Percentiles rank a stretch among this genome's conserved stretches.
Conservation (phyloP, 2,888 invertebrate genomes). For the Patella caerulea region DNA sequence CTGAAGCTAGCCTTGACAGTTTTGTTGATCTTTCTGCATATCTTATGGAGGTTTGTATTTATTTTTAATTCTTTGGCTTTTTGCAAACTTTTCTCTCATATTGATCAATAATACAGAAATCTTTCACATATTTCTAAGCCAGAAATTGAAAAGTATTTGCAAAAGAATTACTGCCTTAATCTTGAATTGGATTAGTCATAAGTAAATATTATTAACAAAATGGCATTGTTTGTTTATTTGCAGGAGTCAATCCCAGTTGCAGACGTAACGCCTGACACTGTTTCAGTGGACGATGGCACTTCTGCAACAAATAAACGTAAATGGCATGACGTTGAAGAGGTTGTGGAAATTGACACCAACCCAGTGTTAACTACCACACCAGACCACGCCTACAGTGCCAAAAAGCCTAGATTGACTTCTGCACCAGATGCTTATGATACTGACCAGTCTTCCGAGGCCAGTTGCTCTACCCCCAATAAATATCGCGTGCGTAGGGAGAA, state of each 20-base stretch:
- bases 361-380: slow-evolving; percentile 23
- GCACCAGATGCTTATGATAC: slow-evolving; percentile 8
- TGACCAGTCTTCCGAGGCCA: slow-evolving; percentile 21
- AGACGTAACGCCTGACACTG: slow-evolving; percentile 10
- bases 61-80: background rate
- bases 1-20: slow-evolving; percentile 50
- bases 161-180: too few species aligned
- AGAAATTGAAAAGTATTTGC: too few species aligned
- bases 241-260: background rate
- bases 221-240: too few species aligned
- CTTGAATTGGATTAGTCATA: too few species aligned
- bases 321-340: slow-evolving; percentile 25
- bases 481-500: slow-evolving; percentile 57
- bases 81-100: background rate
- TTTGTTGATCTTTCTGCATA: slow-evolving; percentile 58
- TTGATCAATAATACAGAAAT: too few species aligned
- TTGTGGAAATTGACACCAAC: slow-evolving; percentile 26
- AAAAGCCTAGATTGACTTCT: slow-evolving; percentile 33
- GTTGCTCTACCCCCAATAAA: slow-evolving; percentile 29
- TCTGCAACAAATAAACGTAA: slow-evolving; percentile 13
- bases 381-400: slow-evolving; percentile 53
- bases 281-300: slow-evolving; percentile 7
- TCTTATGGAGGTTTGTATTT: slow-evolving; percentile 44
- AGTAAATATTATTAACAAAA: too few species aligned
- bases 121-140: too few species aligned